phyloP scores from a whole-genome alignment of 2,888 invertebrate genomes.

The Coronaproctus castanopsis region DNA sequence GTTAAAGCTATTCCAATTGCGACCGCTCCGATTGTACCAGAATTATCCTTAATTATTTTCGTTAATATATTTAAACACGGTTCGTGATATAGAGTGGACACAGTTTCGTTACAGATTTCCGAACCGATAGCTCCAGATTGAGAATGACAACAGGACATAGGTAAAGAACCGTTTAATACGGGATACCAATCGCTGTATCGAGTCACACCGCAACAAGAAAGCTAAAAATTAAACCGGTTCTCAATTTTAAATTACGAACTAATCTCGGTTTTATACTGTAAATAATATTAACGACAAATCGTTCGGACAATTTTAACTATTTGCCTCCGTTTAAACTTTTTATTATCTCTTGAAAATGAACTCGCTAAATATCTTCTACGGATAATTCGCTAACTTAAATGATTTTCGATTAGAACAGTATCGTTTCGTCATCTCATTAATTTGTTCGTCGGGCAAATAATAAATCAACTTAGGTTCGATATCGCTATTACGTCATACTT shows the following conservation, averaged over 20 bases:
- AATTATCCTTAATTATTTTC: constrained; percentile 16
- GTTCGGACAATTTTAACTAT: no score
- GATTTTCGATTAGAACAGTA: no score
- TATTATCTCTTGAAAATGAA: no score
- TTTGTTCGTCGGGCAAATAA: no score
- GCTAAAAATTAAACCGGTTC: constrained; percentile 9
- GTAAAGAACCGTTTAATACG: constrained; percentile 16
- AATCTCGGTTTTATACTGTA: background rate
- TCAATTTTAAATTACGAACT: background rate
- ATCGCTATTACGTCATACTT: no score
- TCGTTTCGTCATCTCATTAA: no score
- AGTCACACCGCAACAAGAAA: constrained; percentile 18
- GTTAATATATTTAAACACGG: constrained; percentile 16
- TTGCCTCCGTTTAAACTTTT: no score
- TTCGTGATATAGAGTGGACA: constrained; percentile 11
- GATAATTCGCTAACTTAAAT: no score
- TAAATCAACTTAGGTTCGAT: no score
- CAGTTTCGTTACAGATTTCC: constrained; percentile 12
- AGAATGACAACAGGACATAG: constrained; percentile 18
- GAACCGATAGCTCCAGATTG: constrained; percentile 15
- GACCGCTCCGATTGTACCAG: constrained; percentile 15
- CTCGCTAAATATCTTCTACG: no score
- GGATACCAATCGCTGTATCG: constrained; percentile 17
- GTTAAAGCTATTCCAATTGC: constrained; percentile 17
- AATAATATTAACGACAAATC: background rate